phyloP scores from a whole-genome alignment of 1,140 invertebrate genomes.

The Diorhabda carinulata region DNA sequence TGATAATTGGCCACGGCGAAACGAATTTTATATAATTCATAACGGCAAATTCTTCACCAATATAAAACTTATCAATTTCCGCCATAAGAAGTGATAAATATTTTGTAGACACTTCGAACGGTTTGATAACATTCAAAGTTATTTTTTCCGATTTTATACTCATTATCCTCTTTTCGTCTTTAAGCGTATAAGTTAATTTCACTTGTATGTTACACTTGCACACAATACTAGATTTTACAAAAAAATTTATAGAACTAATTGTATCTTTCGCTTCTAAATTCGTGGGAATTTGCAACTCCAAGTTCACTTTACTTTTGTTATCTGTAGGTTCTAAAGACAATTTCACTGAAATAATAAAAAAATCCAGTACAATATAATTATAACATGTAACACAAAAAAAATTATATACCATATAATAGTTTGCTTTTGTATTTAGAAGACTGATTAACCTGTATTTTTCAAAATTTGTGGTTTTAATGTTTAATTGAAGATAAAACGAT shows the following conservation, averaged over 20 bases:
- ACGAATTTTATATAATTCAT: slow-evolving; percentile 64
- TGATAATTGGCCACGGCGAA: slow-evolving; percentile 66
- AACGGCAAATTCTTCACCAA: slow-evolving; percentile 64
- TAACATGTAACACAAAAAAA: too few species aligned
- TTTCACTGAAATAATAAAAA: slow-evolving; percentile 48
- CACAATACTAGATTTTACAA: slow-evolving; percentile 59
- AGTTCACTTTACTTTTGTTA: slow-evolving; percentile 49
- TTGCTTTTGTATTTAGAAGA: too few species aligned
- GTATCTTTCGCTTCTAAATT: slow-evolving; percentile 42
- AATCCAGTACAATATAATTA: too few species aligned
- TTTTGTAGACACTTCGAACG: slow-evolving; percentile 66
- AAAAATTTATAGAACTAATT: slow-evolving; percentile 48
- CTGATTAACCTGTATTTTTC: too few species aligned
- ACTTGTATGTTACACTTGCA: slow-evolving; percentile 42
- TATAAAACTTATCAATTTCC: slow-evolving; percentile 61
- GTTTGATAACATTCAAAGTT: slow-evolving; percentile 61
- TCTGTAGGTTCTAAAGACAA: slow-evolving; percentile 51
- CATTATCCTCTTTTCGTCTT: slow-evolving; percentile 48
- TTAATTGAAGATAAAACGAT: too few species aligned
- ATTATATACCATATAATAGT: too few species aligned
- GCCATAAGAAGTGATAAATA: slow-evolving; percentile 64
- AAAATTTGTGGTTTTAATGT: too few species aligned
- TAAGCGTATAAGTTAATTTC: slow-evolving; percentile 40
- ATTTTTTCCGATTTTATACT: slow-evolving; percentile 59
- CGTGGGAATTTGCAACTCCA: slow-evolving; percentile 46